These are phyloP conservation scores for Stenolophus ochropezus DNA, from an alignment of 2,888 invertebrate genomes.

Conservation along the genomic window DNA sequence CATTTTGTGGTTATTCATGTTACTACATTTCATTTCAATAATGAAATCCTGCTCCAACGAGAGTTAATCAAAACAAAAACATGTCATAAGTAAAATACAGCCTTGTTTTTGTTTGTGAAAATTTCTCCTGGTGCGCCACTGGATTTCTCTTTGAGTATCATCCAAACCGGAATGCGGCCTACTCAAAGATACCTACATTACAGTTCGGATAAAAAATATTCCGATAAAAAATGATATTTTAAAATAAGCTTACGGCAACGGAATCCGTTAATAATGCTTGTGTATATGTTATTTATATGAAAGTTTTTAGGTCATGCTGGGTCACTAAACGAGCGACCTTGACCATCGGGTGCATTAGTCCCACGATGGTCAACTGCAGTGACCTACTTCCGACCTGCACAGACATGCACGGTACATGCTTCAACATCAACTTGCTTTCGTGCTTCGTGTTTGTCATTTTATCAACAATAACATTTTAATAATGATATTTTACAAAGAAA, in stretches of 20 bases:
- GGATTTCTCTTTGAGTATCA: conserved; percentile 21
- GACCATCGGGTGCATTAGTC: conserved; percentile 51
- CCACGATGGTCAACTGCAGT: conserved; percentile 36
- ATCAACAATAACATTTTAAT: too few relatives aligned
- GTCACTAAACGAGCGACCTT: conserved; percentile 52
- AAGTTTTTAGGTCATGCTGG: conserved; percentile 59
- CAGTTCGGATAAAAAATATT: conserved; percentile 44
- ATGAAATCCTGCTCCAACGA: background rate
- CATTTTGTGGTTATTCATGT: background rate
- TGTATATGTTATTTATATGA: conserved; percentile 58
- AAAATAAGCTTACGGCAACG: conserved; percentile 47
- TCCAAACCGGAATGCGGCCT: conserved; percentile 46
- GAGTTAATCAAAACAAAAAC: background rate
- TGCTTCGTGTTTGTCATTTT: background rate
- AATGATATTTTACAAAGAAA: too few relatives aligned
- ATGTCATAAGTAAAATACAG: background rate
- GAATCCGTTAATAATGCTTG: conserved; percentile 57
- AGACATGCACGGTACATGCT: background rate
- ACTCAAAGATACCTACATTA: background rate
- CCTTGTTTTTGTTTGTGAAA: background rate
- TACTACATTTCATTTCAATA: background rate
- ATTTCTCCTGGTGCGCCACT: background rate
- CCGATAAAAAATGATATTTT: conserved; percentile 59
- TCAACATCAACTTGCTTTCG: background rate
- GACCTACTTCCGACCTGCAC: conserved; percentile 36